Evolutionary conservation across 37 sponge, comb jelly and placozoan genomes (phyloP).

Genomic region (Amphimedon queenslandica): DNA sequence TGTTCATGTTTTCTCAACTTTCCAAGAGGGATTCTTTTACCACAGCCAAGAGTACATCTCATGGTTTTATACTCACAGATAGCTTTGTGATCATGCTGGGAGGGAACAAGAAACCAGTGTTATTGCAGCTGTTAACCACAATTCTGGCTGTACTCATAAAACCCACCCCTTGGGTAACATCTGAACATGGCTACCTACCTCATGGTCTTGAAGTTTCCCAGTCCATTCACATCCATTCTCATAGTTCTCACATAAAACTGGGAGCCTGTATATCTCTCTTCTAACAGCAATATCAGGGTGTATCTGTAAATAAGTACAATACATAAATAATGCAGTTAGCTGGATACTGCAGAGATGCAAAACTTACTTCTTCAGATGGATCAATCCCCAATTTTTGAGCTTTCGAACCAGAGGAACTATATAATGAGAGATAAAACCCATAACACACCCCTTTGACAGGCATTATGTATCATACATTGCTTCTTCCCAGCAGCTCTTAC

Average conservation of each 20-base stretch:
- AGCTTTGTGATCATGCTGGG: not conserved
- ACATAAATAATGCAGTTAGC: not conserved
- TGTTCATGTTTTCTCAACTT: constrained; percentile 27
- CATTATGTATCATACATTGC: constrained; percentile 6
- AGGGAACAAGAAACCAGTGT: constrained; percentile 20
- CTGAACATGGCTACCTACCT: too few species aligned
- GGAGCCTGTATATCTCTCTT: constrained; percentile 37
- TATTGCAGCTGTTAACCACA: constrained; percentile 6
- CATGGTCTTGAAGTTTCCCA: constrained; percentile 32
- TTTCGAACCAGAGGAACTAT: too few species aligned
- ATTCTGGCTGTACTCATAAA: too few species aligned
- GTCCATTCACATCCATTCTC: constrained; percentile 62
- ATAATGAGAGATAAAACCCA: too few species aligned
- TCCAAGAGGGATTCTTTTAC: not conserved
- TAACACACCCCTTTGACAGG: too few species aligned
- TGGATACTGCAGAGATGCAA: not conserved
- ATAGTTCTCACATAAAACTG: constrained; percentile 35
- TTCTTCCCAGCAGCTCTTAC: constrained; percentile 44
- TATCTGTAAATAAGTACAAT: constrained; percentile 30
- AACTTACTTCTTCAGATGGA: constrained; percentile 12
- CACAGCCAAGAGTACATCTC: constrained; percentile 41
- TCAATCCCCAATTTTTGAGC: not conserved
- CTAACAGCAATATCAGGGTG: constrained; percentile 67
- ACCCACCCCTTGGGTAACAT: too few species aligned
- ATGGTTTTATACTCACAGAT: constrained; percentile 39